phyloP scores from a whole-genome alignment of 2,888 invertebrate species.

The Alcis repandata region DNA sequence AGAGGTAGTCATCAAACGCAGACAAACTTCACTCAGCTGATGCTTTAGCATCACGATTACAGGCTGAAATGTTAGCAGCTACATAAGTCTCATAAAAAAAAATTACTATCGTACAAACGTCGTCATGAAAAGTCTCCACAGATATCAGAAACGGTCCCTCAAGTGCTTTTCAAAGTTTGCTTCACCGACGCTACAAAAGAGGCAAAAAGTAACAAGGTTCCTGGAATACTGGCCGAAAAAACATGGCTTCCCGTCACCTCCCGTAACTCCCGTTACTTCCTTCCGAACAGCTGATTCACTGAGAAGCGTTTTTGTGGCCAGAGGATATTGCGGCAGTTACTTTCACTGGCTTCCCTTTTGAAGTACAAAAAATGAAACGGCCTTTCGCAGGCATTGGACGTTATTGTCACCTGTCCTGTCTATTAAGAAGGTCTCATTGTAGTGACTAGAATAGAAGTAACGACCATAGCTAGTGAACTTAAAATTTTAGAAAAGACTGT shows the following conservation, averaged over 20 bases:
- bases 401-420: too few species aligned
- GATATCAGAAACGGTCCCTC: too few species aligned
- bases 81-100: too few species aligned
- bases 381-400: background rate
- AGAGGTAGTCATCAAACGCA: too few species aligned
- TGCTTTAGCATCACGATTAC: too few species aligned
- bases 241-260: constrained; percentile 10
- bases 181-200: background rate
- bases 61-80: too few species aligned
- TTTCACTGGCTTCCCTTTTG: constrained; percentile 25
- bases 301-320: constrained; percentile 10
- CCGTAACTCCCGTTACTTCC: constrained; percentile 12
- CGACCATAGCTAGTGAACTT: background rate
- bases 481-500: background rate
- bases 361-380: background rate
- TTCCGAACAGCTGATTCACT: constrained; percentile 32
- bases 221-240: constrained; percentile 2
- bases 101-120: too few species aligned
- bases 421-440: too few species aligned
- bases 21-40: too few species aligned
- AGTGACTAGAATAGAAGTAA: background rate
- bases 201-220: background rate
- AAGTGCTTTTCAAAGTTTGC: background rate
- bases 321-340: constrained; percentile 7
- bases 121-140: too few species aligned